Base-by-base conservation (phyloP, 2,113 vertebrate genomes). In the Cettia cetti region DNA sequence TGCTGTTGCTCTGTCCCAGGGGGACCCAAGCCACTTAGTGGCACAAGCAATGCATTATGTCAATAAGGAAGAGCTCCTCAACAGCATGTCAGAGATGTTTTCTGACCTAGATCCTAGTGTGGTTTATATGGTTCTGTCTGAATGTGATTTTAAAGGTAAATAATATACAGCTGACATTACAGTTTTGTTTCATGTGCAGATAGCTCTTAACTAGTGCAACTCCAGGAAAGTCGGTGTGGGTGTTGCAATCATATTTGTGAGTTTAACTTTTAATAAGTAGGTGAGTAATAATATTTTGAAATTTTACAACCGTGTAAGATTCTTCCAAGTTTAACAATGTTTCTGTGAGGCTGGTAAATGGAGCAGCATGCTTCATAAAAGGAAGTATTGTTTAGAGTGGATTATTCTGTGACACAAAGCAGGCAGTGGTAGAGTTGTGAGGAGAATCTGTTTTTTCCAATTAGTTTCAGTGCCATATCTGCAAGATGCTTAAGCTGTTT, bases 81-180 rank as follows among this genome's bases (percentile, higher is more conserved):
- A 94, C 89, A 98, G 84, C 89, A 98, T 99, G 98, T 98, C 98
- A 95, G 99, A 99, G 95, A 99, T 99, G 98, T 99, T 99, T 96
- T 98, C 99, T 53, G 98, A 99, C 72, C 96, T 99, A 96, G 99
- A 99, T 94, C 98, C 99, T 9, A 98, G 98, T 83, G 99, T 99
- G 69, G 97, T 99, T 54, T 98, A 99, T 97, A 99, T 99, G 96
- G 98, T 99, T 96, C 98, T 99, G 57, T 98, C 98, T 89, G 99
- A 99, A 97, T 99, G 98, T 95, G 99, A 99, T 94, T 99, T 99
- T 95, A 99, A 98, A 99, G 99, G 99, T 99, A 98, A 98, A 92
- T 94, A 94, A 85, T 60, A 31, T 13, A 15, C 35, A 47, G 33
- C 85, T 97, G 63, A n/a, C 83, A 49, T 83, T 94, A 76, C 20